phyloP scores from a whole-genome alignment of 64 coral and sea anemone species.

The Dendrophyllia cribrosa region DNA sequence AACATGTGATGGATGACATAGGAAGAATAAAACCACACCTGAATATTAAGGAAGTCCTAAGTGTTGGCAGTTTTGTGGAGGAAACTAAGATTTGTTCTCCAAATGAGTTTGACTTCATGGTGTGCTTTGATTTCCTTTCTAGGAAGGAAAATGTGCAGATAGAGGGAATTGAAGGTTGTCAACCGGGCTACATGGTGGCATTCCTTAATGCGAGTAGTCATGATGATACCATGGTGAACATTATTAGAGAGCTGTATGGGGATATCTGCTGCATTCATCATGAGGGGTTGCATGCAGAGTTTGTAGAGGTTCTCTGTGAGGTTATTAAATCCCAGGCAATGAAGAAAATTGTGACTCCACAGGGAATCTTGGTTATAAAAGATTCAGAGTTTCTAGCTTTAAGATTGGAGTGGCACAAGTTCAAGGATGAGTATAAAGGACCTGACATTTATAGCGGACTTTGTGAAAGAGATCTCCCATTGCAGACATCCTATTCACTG shows the following conservation, averaged over 20 bases:
- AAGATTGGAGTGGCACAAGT: constrained; percentile 49
- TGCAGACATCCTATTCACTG: background rate
- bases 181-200: constrained; percentile 46
- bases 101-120: constrained; percentile 31
- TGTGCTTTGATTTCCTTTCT: constrained; percentile 39
- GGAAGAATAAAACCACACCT: constrained; percentile 3
- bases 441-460: constrained; percentile 34
- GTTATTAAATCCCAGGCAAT: background rate
- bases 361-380: background rate
- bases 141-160: constrained; percentile 32
- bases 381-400: constrained; percentile 7
- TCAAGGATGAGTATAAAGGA: constrained; percentile 15
- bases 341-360: constrained; percentile 51
- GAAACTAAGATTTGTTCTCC: constrained; percentile 10
- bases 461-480: constrained; percentile 2
- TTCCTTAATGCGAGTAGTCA: background rate
- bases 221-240: background rate
- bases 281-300: background rate
- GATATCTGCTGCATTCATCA: constrained; percentile 39
- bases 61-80: constrained; percentile 10
- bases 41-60: background rate
- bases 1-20: constrained; percentile 5
- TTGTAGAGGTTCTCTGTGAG: background rate
- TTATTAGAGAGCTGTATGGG: background rate
- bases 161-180: constrained; percentile 10